Conservation (phyloP, 2,888 invertebrate genomes). For the Oscheius myriophilus region DNA sequence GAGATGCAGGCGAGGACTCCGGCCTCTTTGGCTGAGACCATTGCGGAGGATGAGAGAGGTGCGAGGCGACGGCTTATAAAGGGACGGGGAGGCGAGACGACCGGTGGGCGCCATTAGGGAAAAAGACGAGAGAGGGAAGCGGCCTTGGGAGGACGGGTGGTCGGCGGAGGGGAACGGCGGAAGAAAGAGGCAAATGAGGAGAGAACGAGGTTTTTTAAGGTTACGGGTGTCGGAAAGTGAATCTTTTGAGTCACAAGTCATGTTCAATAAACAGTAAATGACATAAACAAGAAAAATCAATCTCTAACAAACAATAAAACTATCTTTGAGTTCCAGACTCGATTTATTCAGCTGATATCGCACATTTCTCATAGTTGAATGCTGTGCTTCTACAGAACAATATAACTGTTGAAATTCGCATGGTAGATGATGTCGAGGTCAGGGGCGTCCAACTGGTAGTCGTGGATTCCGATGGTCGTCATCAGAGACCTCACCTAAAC, state of each 20-base stretch:
- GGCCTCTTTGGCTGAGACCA: slow-evolving; percentile 46
- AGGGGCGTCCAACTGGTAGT: slow-evolving; percentile 8
- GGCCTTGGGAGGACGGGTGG: slow-evolving; percentile 8
- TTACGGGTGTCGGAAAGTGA: too few relatives aligned
- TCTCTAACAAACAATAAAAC: too few relatives aligned
- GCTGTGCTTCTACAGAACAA: too few relatives aligned
- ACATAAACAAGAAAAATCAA: too few relatives aligned
- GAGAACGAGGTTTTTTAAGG: too few relatives aligned
- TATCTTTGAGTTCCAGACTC: too few relatives aligned
- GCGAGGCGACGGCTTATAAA: slow-evolving; percentile 8
- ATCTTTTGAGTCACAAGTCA: too few relatives aligned
- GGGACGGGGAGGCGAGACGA: slow-evolving; percentile 26
- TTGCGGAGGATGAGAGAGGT: not conserved
- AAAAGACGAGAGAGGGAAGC: slow-evolving; percentile 4
- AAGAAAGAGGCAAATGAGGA: too few relatives aligned
- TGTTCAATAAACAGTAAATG: too few relatives aligned
- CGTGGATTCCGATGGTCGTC: slow-evolving; percentile 12
- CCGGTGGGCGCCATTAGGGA: slow-evolving; percentile 8
- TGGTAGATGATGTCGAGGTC: slow-evolving; percentile 18
- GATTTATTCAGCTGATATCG: too few relatives aligned
- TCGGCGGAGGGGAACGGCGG: too few relatives aligned
- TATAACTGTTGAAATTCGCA: slow-evolving; percentile 4
- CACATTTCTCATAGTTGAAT: too few relatives aligned
- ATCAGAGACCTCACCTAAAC: slow-evolving; percentile 10
- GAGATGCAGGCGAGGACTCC: slow-evolving; percentile 52